These are phyloP conservation scores for Jordanella pulchra DNA, from an alignment of 2,797 vertebrate species.

Conservation along the genomic window DNA sequence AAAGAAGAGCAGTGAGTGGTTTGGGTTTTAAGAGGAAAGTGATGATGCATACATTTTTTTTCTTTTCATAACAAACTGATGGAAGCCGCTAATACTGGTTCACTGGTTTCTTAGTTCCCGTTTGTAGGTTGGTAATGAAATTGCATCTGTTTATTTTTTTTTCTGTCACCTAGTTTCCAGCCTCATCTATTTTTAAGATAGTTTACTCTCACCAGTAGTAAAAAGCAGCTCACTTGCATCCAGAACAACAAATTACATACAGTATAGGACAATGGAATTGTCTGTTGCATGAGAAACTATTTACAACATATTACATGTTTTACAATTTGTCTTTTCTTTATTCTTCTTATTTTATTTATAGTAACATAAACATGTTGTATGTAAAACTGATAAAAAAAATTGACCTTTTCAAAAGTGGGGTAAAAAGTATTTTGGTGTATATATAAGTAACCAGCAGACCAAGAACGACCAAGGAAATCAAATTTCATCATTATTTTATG, in stretches of 20 bases:
- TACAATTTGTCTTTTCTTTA: conserved; percentile 50
- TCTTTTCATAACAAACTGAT: neutral
- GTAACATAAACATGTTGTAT: conserved; percentile 44
- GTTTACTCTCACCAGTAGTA: neutral
- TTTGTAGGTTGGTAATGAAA: conserved; percentile 4
- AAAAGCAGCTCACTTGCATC: conserved; percentile 12
- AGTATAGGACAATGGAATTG: conserved; percentile 33
- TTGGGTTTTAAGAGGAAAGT: conserved; percentile 7
- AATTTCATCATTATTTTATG: conserved; percentile 2
- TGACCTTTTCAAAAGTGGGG: conserved; percentile 26
- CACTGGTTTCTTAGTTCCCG: conserved; percentile 17
- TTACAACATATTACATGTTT: conserved; percentile 59
- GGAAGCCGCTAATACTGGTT: conserved; percentile 6
- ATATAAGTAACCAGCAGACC: conserved; percentile 10
- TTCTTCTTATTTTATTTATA: conserved; percentile 59
- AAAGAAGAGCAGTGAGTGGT: conserved; percentile 78
- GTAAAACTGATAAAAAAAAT: conserved; percentile 30
- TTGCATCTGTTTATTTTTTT: neutral
- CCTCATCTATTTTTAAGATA: conserved; percentile 13
- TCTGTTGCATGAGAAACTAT: conserved; percentile 35
- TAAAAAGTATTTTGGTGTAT: conserved; percentile 23
- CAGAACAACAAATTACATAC: conserved; percentile 9
- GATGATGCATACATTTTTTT: neutral
- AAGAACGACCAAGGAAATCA: conserved; percentile 5
- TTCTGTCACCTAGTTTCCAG: conserved; percentile 9